phyloP scores from a whole-genome alignment of 1,140 invertebrate genomes.

The Myzus persicae region DNA sequence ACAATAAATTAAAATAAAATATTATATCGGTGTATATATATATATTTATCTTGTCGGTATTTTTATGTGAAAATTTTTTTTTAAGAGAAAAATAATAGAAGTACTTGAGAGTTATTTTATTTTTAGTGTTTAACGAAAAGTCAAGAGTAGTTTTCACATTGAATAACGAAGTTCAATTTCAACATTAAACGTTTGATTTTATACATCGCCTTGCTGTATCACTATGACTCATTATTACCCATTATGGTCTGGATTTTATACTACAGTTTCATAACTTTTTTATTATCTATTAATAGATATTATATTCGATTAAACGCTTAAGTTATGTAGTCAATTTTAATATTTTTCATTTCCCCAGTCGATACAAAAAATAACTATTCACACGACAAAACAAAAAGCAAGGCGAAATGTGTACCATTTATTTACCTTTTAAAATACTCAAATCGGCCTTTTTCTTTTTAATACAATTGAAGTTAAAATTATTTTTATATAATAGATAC shows the following conservation, averaged over 20 bases:
- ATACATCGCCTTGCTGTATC: not conserved
- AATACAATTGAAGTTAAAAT: not conserved
- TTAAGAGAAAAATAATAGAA: not conserved
- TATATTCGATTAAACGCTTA: not conserved
- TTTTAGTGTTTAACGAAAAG: not conserved
- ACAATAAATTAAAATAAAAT: too few species aligned
- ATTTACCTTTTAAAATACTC: slow-evolving; percentile 39
- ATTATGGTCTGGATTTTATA: not conserved
- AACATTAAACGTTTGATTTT: not conserved
- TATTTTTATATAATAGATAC: not conserved
- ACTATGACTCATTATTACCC: not conserved
- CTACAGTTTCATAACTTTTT: not conserved
- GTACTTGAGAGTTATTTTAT: not conserved
- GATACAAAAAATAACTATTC: not conserved
- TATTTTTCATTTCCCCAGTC: not conserved
- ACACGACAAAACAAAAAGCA: not conserved
- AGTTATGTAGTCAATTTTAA: not conserved
- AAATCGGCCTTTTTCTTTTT: slow-evolving; percentile 39
- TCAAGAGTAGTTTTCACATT: not conserved
- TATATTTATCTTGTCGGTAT: not conserved
- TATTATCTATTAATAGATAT: slow-evolving; percentile 22
- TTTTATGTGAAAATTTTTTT: not conserved
- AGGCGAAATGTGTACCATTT: slow-evolving; percentile 52
- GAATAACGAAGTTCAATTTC: not conserved
- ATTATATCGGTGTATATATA: not conserved